Conservation (phyloP, 2,888 invertebrate genomes). For the Drosophila atripex region DNA sequence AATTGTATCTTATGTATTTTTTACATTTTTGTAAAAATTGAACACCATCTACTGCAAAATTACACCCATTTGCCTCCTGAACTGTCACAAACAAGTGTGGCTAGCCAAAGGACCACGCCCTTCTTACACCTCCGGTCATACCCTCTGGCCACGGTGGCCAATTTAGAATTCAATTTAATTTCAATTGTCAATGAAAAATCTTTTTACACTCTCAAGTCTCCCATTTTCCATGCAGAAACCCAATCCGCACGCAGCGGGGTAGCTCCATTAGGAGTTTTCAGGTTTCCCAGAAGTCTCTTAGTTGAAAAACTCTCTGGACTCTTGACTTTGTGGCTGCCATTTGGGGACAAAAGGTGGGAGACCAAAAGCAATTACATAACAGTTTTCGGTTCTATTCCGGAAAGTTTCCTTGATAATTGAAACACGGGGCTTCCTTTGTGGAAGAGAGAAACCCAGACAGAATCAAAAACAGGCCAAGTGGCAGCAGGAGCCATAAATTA, state of each 20-base stretch:
- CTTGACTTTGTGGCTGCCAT: conserved; percentile 54
- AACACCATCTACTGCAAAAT: not conserved
- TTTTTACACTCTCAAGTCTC: conserved; percentile 28
- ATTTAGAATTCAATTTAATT: conserved; percentile 75
- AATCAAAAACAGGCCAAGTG: conserved; percentile 19
- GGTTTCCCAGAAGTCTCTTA: not conserved
- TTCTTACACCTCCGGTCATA: conserved; percentile 19
- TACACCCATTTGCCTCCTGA: conserved; percentile 19
- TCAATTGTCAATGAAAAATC: conserved; percentile 64
- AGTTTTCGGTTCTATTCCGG: conserved; percentile 19
- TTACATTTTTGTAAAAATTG: too few relatives aligned
- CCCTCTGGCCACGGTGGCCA: conserved; percentile 52
- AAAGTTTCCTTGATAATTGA: conserved; percentile 58
- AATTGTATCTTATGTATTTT: too few relatives aligned
- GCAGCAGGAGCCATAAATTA: conserved; percentile 68
- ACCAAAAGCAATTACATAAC: conserved; percentile 63
- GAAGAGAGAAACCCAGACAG: conserved; percentile 37
- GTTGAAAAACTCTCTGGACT: conserved; percentile 44
- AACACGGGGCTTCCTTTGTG: conserved; percentile 62
- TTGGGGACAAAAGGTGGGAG: conserved; percentile 49
- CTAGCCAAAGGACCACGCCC: conserved; percentile 57
- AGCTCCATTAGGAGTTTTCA: conserved; percentile 59
- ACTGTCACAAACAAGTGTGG: conserved; percentile 58
- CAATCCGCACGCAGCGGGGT: conserved; percentile 62
- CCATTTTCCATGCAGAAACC: conserved; percentile 10